phyloP scores from a whole-genome alignment of 2,888 invertebrate species.

The Apomyelois bistriatella region DNA sequence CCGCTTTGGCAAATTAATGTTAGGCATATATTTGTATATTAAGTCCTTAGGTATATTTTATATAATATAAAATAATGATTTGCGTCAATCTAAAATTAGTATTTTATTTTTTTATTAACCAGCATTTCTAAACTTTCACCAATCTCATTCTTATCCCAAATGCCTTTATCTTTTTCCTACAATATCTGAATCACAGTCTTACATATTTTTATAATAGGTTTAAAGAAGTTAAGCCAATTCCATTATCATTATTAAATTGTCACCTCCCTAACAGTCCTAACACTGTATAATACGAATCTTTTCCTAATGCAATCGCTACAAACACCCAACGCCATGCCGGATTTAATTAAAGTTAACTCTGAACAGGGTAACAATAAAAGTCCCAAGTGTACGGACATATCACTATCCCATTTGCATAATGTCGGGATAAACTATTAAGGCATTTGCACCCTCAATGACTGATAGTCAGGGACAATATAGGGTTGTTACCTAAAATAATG shows the following conservation, averaged over 20 bases:
- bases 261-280: constrained; percentile 38
- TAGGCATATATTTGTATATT: too few species aligned
- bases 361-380: constrained; percentile 77
- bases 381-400: constrained; percentile 77
- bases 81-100: too few species aligned
- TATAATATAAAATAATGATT: too few species aligned
- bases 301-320: constrained; percentile 71
- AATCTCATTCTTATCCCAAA: too few species aligned
- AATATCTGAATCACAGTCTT: too few species aligned
- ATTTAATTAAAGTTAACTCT: constrained; percentile 80
- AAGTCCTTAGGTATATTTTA: too few species aligned
- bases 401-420: constrained; percentile 79
- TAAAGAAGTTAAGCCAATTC: background rate
- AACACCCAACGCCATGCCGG: constrained; percentile 60
- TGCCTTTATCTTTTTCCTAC: too few species aligned
- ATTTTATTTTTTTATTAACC: too few species aligned
- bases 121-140: too few species aligned
- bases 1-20: too few species aligned
- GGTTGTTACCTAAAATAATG: constrained; percentile 18
- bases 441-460: constrained; percentile 60
- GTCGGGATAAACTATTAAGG: constrained; percentile 78
- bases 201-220: background rate
- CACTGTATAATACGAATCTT: constrained; percentile 66
- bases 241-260: constrained; percentile 20
- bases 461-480: constrained; percentile 49